Conservation (phyloP, 2,888 invertebrate genomes). For the Sympetrum striolatum region DNA sequence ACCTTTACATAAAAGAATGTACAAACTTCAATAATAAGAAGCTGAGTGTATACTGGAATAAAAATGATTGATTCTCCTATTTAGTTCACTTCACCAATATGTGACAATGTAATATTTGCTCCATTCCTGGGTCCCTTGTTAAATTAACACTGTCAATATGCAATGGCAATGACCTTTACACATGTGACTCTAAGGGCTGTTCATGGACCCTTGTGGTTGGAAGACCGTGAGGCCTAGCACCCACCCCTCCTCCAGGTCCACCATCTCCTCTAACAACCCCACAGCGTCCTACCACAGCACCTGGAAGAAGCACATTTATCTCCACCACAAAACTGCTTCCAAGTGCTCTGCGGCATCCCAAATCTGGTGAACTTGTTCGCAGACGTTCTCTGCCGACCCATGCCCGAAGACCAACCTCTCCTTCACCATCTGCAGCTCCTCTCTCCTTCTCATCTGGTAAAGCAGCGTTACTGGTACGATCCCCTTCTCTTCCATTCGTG, state of each 20-base stretch:
- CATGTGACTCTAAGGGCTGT: constrained; percentile 67
- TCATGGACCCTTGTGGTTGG: constrained; percentile 62
- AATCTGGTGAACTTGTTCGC: constrained; percentile 69
- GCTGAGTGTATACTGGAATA: no score
- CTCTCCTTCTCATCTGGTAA: constrained; percentile 47
- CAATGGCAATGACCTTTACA: constrained; percentile 55
- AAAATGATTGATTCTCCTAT: no score
- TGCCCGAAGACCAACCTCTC: constrained; percentile 44
- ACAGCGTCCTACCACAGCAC: constrained; percentile 23
- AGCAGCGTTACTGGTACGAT: constrained; percentile 55
- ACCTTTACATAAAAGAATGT: no score
- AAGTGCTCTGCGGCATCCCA: constrained; percentile 56
- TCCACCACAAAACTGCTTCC: constrained; percentile 27
- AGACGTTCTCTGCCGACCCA: constrained; percentile 64
- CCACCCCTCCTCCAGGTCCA: constrained; percentile 53
- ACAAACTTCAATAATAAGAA: no score
- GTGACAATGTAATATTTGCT: background rate
- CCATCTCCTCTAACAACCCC: constrained; percentile 9
- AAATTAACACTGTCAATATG: background rate
- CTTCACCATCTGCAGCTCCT: constrained; percentile 50
- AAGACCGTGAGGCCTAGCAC: constrained; percentile 64
- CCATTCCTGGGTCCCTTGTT: background rate
- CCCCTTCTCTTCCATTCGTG: constrained; percentile 62
- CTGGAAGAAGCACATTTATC: constrained; percentile 39
- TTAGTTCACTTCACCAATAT: background rate